Evolutionary conservation across 2,797 vertebrate species (phyloP), one percentile per base, ranked within the genome.

Genomic region (Anguilla obscura): DNA sequence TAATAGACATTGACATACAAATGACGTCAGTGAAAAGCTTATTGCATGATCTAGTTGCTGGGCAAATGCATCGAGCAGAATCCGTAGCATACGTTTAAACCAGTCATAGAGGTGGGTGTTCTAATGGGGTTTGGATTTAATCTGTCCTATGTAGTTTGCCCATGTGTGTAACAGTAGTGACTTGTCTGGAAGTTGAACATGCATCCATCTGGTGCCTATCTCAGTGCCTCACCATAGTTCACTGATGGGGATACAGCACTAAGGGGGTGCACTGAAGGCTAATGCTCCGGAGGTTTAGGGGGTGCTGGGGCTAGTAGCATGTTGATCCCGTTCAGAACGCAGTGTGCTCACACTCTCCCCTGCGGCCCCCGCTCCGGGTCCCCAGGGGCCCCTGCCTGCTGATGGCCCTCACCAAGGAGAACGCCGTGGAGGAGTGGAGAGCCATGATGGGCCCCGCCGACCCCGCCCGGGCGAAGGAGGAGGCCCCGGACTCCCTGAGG

Each of bases 391-490:
- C 96, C 0, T 97, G 96, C 3, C 27, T 97, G 93, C 88, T 97
- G 91, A 96, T 98, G 91, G 63, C 97, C 80, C 94, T 99, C 91
- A 95, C 94, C 52, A 99, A 97, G 90, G 96, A 98, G 94, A 98
- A 98, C 88, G 98, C 98, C 18, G 93, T 98, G 90, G 93, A 96
- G 85, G 97, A 98, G 0, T 99, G 98, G 98, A 97, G 96, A 90
- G 84, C 90, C 86, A 90, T 97, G 87, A 98, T 98, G 94, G 98
- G 98, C 60, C 98, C 98, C 56, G 1, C 92, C 0, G 96, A 99
- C 91, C 98, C 97, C 7, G 88, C 92, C 9, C 90, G 95, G 90
- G 98, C 98, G 16, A 97, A 92, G 90, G 85, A 90, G 14, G 90
- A 56, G 0, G 94, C 90, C 66, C 97, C 98, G 2, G 66, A 92